Evolutionary conservation across 1,140 invertebrate species (phyloP), one percentile per base, ranked within the genome.

Genomic region (Rhopalosiphum padi): DNA sequence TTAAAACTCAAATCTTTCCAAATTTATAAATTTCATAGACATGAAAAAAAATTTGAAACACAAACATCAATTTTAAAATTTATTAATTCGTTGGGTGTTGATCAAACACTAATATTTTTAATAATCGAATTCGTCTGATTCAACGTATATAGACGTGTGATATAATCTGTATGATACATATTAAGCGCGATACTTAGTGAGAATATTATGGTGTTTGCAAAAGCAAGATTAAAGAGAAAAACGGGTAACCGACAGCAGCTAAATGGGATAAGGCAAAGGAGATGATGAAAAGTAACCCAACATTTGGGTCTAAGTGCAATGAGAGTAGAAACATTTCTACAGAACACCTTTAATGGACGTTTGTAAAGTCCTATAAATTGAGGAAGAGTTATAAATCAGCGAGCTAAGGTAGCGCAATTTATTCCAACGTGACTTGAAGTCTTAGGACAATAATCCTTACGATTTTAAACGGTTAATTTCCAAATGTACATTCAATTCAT

Each of bases 281-380:
- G 37, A 90, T 30, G 89, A 68, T n/a, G 89, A 90, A 60, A 90
- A n/a, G 53, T 21, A 90, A 68, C 89, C 48, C 25, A 41, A 55
- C 88, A 55, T 37, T 89, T 89, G 55, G 37, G 89, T 41, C 60
- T 90, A 90, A 90, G 89, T 68, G 89, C 37, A 68, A 68, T 41
- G 37, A 48, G 25, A 68, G 25, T 60, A 90, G 55, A 68, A 90
- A 90, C 89, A 68, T 90, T 90, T 43, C 89, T 90, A n/a, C 89
- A 53, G 35, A 90, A 90, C 37, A 43, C 37, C 53, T 43, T 60
- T 90, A 68, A 90, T 68, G 89, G 89, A 90, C 89, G 11, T 55
- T 60, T 90, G 37, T 90, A 90, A 90, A 90, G 89, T 90, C 89
- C 89, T 90, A 90, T 90, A 90, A 90, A 90, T 90, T 37, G 89